phyloP scores from a whole-genome alignment of 2,797 vertebrate species.

The Aotus griseimembra region DNA sequence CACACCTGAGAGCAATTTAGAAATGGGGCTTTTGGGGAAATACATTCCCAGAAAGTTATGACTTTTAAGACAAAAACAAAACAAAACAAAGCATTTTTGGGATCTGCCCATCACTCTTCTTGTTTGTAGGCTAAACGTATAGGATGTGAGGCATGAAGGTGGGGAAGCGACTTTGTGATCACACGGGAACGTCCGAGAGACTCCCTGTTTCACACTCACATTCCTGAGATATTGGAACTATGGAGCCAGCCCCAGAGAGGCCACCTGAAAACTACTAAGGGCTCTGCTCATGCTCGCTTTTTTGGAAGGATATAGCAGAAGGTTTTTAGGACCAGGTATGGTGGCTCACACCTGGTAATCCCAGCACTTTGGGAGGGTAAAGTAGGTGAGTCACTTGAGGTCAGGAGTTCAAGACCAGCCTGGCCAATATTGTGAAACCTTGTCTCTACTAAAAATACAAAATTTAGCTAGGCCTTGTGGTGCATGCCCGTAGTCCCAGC shows the following conservation, averaged over 20 bases:
- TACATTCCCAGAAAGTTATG: background rate
- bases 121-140: background rate
- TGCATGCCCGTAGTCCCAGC: background rate
- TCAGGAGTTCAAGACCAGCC: background rate
- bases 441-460: background rate
- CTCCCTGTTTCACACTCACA: background rate
- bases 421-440: background rate
- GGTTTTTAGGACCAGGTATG: background rate
- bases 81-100: no score
- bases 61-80: background rate
- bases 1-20: background rate
- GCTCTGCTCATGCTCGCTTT: background rate
- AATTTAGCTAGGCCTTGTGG: background rate
- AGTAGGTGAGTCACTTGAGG: background rate
- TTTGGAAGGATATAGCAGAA: background rate
- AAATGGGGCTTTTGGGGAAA: background rate
- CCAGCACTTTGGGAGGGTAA: background rate
- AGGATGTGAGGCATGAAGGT: rapidly evolving
- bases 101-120: background rate
- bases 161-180: background rate
- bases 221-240: background rate
- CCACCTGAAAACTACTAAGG: no score
- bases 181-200: no score
- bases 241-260: background rate
- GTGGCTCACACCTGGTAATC: no score